phyloP scores from a whole-genome alignment of 2,797 vertebrate species.

The Eutrigla gurnardus region DNA sequence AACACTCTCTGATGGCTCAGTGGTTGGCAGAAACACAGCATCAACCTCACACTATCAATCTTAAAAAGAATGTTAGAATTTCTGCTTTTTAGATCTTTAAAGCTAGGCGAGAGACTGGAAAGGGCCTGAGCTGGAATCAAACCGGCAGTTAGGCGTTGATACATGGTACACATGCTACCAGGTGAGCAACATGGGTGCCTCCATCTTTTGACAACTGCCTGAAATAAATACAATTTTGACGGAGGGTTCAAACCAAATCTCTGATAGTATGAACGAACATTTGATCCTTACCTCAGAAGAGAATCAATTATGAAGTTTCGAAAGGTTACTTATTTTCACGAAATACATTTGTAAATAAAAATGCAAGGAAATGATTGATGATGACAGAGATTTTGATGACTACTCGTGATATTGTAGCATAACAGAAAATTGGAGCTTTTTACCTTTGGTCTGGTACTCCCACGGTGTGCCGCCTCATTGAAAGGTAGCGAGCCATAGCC shows the following conservation, averaged over 20 bases:
- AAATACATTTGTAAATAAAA: background rate
- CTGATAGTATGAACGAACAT: background rate
- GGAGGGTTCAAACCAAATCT: too few relatives aligned
- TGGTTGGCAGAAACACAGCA: too few relatives aligned
- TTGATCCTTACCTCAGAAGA: background rate
- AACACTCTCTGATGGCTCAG: background rate
- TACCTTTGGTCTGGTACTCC: slow-evolving; percentile 98
- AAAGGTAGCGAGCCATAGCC: slow-evolving; percentile 97
- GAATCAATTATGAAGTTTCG: background rate
- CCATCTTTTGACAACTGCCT: background rate
- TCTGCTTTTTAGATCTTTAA: too few relatives aligned
- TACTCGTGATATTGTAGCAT: background rate
- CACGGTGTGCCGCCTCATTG: slow-evolving; percentile 98
- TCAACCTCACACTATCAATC: too few relatives aligned
- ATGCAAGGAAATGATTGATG: background rate
- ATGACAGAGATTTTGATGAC: background rate
- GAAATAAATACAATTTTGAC: background rate
- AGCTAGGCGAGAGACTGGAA: too few relatives aligned
- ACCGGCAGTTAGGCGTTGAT: too few relatives aligned
- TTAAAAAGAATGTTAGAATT: too few relatives aligned
- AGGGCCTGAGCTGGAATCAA: too few relatives aligned
- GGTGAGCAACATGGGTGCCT: too few relatives aligned
- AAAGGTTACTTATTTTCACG: too few relatives aligned
- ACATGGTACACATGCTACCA: too few relatives aligned
- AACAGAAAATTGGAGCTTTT: background rate